Base-by-base conservation (phyloP, 2,888 invertebrate species). In the Drosophila paracracens region DNA sequence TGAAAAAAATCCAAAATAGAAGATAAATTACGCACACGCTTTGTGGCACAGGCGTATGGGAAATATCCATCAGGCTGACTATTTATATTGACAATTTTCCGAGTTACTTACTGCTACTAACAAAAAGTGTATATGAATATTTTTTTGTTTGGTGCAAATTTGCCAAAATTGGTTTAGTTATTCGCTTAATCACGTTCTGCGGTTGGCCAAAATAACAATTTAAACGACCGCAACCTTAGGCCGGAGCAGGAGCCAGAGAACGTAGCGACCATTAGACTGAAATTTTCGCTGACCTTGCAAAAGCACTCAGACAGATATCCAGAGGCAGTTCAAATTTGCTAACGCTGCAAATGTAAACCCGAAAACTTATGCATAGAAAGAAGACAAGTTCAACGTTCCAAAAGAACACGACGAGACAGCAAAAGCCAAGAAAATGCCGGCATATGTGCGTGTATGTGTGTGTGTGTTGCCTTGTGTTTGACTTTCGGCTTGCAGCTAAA, bases 401-500 rank as follows among this genome's bases (percentile, higher is more conserved):
- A 88, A 75, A 84, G 82, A 74, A 88, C 81, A 81, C 65, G 81
- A 63, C 86, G 74, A 83, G 83, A 83, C 88, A 76, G 83, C 70
- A 66, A 53, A 68, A 73, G 81, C 76, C 69, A 73, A 73, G 76
- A 70, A 76, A 86, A 75, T 74, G 70, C 75, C 67, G 62, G 68
- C 69, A 71, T 70, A 56, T 51, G 29, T 63, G 67, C 61, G 67
- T 71, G 36, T 62, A 58, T 56, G 54, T 66, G 70, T 64, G 58
- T 57, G 52, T 53, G 64, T 57, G 63, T 67, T 53, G 72, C 72
- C 72, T 69, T 88, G 60, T 81, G 89, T 86, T 89, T 87, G 87
- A 76, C 87, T 85, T 85, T 81, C 53, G 61, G 89, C 87, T 85
- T 89, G 87, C 76, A 87, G 84, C 83, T 70, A 89, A 83, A 87